Evolutionary conservation across 2,113 vertebrate genomes (phyloP).

Genomic region (Oostethus manadensis): DNA sequence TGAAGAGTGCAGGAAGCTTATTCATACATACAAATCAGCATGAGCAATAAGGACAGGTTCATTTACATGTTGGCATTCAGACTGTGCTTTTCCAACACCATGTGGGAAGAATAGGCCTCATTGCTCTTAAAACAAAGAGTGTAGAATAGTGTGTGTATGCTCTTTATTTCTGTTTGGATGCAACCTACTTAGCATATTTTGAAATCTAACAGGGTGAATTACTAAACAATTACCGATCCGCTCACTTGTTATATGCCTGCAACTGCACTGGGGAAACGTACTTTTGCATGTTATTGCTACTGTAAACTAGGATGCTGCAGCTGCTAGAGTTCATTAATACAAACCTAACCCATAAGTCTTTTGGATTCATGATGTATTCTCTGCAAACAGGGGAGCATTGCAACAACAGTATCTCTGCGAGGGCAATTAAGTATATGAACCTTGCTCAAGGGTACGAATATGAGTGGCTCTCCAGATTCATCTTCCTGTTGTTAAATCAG

Average conservation of each 20-base stretch:
- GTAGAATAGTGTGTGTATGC: constrained; percentile 27
- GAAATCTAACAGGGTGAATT: constrained; percentile 54
- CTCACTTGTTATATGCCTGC: constrained; percentile 17
- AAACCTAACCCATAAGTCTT: constrained; percentile 36
- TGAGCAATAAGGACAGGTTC: constrained; percentile 23
- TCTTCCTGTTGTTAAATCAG: constrained; percentile 55
- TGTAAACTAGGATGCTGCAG: constrained; percentile 39
- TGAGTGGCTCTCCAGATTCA: constrained; percentile 48
- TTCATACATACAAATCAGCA: constrained; percentile 45
- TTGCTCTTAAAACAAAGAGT: constrained; percentile 48
- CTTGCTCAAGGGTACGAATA: constrained; percentile 62
- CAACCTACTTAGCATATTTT: constrained; percentile 42
- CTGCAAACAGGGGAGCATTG: constrained; percentile 27
- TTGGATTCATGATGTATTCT: constrained; percentile 38
- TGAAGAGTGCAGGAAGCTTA: constrained; percentile 44
- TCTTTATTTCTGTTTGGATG: constrained; percentile 42
- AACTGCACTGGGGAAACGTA: constrained; percentile 28
- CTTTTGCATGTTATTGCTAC: constrained; percentile 42
- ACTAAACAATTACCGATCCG: constrained; percentile 14
- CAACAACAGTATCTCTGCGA: constrained; percentile 52
- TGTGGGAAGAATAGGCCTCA: constrained; percentile 31
- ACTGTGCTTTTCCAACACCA: constrained; percentile 29
- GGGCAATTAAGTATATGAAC: constrained; percentile 62
- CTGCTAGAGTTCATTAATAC: constrained; percentile 52
- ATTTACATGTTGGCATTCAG: constrained; percentile 40